A percentile compares a stretch with the other conserved stretches of the same genome.
These are phyloP conservation scores for Lytechinus variegatus DNA, from an alignment of 35 echinoderm and acorn worm species.

Conservation along the genomic window DNA sequence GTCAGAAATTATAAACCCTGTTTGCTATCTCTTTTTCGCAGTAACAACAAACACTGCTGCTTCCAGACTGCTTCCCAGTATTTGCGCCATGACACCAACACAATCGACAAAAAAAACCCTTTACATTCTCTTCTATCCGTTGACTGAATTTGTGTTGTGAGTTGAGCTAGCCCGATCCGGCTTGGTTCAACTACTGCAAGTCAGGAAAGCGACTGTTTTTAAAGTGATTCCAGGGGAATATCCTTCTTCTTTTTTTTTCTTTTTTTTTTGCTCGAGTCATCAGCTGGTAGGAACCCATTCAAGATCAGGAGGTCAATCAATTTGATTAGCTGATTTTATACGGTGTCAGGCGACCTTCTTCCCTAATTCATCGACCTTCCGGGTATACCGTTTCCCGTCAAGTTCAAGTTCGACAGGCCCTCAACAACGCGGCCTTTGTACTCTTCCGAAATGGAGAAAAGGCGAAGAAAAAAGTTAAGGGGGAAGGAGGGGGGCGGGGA, in stretches of 20 bases:
- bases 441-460: background rate
- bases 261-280: background rate
- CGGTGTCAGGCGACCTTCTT: background rate
- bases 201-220: background rate
- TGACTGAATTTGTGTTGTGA: background rate
- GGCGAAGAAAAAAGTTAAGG: too few species aligned
- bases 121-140: background rate
- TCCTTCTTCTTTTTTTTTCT: background rate
- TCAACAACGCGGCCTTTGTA: background rate
- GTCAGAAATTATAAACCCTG: background rate
- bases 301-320: background rate
- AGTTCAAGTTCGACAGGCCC: background rate
- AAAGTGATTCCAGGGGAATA: background rate
- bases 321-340: background rate
- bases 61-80: background rate
- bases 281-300: background rate
- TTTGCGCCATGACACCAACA: background rate
- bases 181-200: background rate
- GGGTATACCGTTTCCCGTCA: background rate
- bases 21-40: slow-evolving; percentile 13
- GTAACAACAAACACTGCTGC: background rate
- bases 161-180: background rate
- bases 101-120: background rate
- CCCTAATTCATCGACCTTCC: background rate
- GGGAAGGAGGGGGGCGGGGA: too few species aligned